Percentiles rank a stretch among this genome's conserved stretches.
phyloP scores from a whole-genome alignment of 2,888 invertebrate genomes.

The Tetramorium bicarinatum region DNA sequence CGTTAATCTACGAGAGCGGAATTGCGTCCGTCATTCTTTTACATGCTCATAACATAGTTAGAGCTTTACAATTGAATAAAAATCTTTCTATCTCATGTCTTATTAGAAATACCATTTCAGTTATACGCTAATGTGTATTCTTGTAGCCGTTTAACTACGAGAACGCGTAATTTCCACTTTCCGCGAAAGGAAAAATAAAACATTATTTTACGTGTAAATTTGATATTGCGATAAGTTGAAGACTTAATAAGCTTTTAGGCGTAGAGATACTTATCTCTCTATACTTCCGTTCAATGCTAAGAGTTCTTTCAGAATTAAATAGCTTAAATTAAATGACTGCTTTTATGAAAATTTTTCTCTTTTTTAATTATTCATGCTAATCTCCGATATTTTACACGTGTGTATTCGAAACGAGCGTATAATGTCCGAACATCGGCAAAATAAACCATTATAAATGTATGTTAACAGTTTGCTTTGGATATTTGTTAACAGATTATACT shows the following conservation, averaged over 20 bases:
- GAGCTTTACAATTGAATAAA: neutral
- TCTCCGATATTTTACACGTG: conserved; percentile 62
- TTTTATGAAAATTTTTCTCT: neutral
- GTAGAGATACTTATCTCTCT: conserved; percentile 2
- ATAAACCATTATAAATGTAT: conserved; percentile 84
- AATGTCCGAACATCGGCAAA: conserved; percentile 71
- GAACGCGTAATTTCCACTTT: neutral
- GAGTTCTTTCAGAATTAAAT: neutral
- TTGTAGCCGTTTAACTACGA: neutral
- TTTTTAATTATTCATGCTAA: conserved; percentile 63
- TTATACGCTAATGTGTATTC: neutral
- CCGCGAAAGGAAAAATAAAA: neutral
- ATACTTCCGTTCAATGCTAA: conserved; percentile 13
- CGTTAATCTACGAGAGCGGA: neutral
- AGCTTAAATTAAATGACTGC: neutral
- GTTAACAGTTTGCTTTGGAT: conserved; percentile 81
- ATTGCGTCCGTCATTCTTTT: neutral
- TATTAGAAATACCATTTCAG: neutral
- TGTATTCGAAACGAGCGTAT: conserved; percentile 66
- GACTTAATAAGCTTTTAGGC: conserved; percentile 21
- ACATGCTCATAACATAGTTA: neutral
- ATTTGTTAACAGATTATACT: conserved; percentile 84
- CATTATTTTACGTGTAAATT: neutral
- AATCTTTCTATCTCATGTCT: neutral
- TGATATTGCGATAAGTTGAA: neutral